phyloP scores from a whole-genome alignment of 2,888 invertebrate genomes.

The Nysson spinosus region DNA sequence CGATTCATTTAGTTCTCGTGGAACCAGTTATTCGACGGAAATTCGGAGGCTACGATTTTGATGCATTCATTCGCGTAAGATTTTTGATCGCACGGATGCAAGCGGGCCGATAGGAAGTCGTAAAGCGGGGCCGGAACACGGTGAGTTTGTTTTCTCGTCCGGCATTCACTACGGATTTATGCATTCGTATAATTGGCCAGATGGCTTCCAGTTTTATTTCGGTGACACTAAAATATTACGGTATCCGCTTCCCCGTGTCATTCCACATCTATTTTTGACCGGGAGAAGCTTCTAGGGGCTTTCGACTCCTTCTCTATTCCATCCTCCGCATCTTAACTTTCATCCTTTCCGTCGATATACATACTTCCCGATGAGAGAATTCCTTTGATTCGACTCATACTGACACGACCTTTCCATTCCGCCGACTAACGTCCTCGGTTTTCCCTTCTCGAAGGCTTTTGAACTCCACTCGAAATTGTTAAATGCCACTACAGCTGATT shows the following conservation, averaged over 20 bases:
- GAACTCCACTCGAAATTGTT: no score
- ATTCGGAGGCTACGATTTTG: no score
- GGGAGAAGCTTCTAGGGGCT: slow-evolving; percentile 48
- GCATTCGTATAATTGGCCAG: slow-evolving; percentile 59
- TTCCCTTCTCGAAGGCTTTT: no score
- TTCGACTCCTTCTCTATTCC: slow-evolving; percentile 39
- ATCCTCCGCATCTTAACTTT: slow-evolving; percentile 31
- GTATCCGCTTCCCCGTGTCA: slow-evolving; percentile 60
- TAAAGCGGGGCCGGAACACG: slow-evolving; percentile 36
- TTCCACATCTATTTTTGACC: slow-evolving; percentile 59
- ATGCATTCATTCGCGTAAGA: no score
- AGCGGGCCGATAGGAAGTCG: slow-evolving; percentile 34
- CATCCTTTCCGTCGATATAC: slow-evolving; percentile 14
- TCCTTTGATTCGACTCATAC: no score
- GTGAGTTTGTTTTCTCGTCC: slow-evolving; percentile 43
- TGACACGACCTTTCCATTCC: slow-evolving; percentile 6
- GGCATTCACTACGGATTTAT: slow-evolving; percentile 45
- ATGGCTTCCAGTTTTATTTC: slow-evolving; percentile 61
- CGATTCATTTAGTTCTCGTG: no score
- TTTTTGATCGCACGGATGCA: neutral
- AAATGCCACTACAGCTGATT: slow-evolving; percentile 2
- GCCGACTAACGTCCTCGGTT: no score
- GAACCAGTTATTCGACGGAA: no score
- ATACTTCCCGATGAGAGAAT: no score
- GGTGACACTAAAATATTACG: slow-evolving; percentile 59